Base-by-base conservation (phyloP, 2,797 vertebrate species). In the Cottoperca gobio region DNA sequence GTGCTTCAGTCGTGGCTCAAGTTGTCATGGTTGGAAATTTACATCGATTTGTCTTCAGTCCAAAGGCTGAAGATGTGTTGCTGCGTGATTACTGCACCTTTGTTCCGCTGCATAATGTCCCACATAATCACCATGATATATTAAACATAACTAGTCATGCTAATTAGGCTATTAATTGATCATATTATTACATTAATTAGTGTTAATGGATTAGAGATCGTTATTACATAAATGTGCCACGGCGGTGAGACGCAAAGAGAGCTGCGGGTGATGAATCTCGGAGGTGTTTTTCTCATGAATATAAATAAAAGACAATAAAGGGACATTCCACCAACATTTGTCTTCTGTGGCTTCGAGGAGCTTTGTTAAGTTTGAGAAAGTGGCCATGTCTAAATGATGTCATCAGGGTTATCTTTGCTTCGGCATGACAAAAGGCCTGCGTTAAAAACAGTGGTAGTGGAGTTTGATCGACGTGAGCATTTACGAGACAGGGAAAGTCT, bases 101-200 rank as follows among this genome's bases (percentile, higher is more conserved):
- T 85, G 68, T 81, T 78, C 83, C 62, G 70, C 72, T 21, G 76
- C 19, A 73, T 70, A 71, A 79, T 79, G 77, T 58, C 63, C 37
- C n/a, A 26, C 61, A 64, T 84, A 81, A 85, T 88, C 72, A 76
- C 66, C 13, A 10, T 57, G 71, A 76, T 70, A 54, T 76, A 78
- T 87, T 79, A 62, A 65, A 76, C 52, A 39, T 37, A 49, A 49
- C 73, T 46, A 16, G 58, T 77, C 65, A 55, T 70, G 80, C 67
- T 85, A 86, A 87, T 85, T 76, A 61, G 62, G 21, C 43, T 35
- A 67, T 70, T 88, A 80, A 88, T 90, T 84, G 67, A 69, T 71
- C 59, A 71, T 52, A 82, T 90, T 66, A 84, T 73, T 60, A 68
- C 39, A 49, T 79, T 79, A 84, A 90, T 88, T 85, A 45, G 45